Evolutionary conservation across 2,113 vertebrate genomes (phyloP).

Genomic region (Pachyramphus minor): DNA sequence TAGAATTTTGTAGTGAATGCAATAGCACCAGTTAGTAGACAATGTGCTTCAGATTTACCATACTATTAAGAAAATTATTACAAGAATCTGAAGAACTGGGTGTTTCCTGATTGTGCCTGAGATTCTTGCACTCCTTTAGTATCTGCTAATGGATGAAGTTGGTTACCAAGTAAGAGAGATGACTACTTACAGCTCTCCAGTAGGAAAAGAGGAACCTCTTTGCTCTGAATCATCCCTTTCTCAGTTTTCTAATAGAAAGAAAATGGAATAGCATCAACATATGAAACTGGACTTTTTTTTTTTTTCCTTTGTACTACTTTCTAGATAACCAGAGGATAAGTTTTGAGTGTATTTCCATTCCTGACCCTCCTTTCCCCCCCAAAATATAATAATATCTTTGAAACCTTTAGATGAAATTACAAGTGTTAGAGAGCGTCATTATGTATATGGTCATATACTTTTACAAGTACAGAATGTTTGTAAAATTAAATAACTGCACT

Average conservation of each 20-base stretch:
- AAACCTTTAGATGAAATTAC: neutral
- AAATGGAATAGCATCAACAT: neutral
- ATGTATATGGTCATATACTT: neutral
- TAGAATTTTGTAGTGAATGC: neutral
- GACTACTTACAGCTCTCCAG: neutral
- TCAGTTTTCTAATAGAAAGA: neutral
- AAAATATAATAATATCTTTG: neutral
- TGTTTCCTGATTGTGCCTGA: neutral
- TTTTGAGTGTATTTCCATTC: neutral
- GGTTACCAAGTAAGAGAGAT: neutral
- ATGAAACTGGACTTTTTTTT: neutral
- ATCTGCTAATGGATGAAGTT: neutral
- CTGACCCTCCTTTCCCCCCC: fast-evolving
- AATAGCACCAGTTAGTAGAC: neutral
- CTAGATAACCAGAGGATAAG: neutral
- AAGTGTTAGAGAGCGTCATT: neutral
- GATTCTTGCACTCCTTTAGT: neutral
- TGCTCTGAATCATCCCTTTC: neutral
- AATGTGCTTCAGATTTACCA: neutral
- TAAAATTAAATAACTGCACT: neutral
- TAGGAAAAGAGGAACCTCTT: neutral
- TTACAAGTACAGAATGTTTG: neutral
- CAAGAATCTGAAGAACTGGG: neutral
- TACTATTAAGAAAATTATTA: neutral
- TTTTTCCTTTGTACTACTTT: neutral